Percentiles rank a stretch among this genome's conserved stretches.
phyloP scores from a whole-genome alignment of 2,888 invertebrate genomes.

The Meta bourneti region DNA sequence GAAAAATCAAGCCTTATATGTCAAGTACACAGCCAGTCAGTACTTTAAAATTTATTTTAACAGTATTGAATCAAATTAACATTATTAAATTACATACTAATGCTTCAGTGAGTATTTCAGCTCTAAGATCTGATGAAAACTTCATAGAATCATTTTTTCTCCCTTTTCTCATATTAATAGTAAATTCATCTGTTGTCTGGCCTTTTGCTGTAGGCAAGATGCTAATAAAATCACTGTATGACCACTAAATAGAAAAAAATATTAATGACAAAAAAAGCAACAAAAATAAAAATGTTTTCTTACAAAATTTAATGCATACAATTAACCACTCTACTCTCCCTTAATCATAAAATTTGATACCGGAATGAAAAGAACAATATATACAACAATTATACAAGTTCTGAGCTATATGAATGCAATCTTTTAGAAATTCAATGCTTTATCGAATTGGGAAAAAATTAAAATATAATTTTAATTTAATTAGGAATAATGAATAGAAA shows the following conservation, averaged over 20 bases:
- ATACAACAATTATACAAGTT: not conserved
- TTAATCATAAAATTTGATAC: not conserved
- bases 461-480: not conserved
- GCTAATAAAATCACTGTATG: conserved; percentile 82
- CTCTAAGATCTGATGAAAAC: conserved; percentile 96
- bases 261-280: not conserved
- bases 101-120: conserved; percentile 94
- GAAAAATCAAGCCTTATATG: no score
- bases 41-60: not conserved
- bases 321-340: no score
- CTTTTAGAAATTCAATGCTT: not conserved
- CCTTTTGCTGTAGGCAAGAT: conserved; percentile 81
- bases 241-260: conserved; percentile 81
- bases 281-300: no score
- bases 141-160: conserved; percentile 96
- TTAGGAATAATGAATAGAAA: no score
- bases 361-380: not conserved
- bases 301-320: no score
- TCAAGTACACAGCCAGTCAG: no score
- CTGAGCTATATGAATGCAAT: not conserved
- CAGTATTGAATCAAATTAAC: not conserved
- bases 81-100: conserved; percentile 81
- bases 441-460: not conserved
- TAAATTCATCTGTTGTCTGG: conserved; percentile 82
- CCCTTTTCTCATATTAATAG: conserved; percentile 90